phyloP scores from a whole-genome alignment of 2,888 invertebrate genomes.

The Cheilosia soror region DNA sequence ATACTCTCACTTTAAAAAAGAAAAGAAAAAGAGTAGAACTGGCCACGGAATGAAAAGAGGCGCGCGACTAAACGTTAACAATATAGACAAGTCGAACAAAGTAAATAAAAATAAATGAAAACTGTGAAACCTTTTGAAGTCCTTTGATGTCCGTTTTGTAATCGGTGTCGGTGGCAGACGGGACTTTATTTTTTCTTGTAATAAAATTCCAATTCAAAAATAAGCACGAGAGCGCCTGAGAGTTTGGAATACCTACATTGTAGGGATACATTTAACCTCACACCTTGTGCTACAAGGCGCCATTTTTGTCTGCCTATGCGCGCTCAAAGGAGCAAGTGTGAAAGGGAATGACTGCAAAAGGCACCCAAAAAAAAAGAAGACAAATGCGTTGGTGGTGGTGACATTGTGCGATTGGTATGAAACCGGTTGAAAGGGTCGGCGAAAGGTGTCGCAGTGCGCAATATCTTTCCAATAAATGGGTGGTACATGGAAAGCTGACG shows the following conservation, averaged over 20 bases:
- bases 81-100: slow-evolving; percentile 19
- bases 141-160: slow-evolving; percentile 41
- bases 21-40: neutral
- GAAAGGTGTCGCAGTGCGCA: slow-evolving; percentile 64
- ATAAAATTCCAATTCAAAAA: slow-evolving; percentile 53
- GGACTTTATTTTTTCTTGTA: slow-evolving; percentile 20
- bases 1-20: slow-evolving; percentile 62
- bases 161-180: slow-evolving; percentile 46
- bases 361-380: neutral
- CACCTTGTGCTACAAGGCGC: slow-evolving; percentile 63
- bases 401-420: slow-evolving; percentile 59
- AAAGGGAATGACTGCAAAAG: slow-evolving; percentile 36
- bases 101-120: slow-evolving; percentile 14
- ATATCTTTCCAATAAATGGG: slow-evolving; percentile 63
- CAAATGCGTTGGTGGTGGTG: neutral
- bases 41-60: slow-evolving; percentile 52
- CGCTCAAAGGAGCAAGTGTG: slow-evolving; percentile 44
- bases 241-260: slow-evolving; percentile 34
- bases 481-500: slow-evolving; percentile 47
- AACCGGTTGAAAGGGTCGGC: slow-evolving; percentile 67
- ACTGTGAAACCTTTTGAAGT: slow-evolving; percentile 48
- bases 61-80: slow-evolving; percentile 43
- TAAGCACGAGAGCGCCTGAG: slow-evolving; percentile 36
- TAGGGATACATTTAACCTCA: slow-evolving; percentile 37
- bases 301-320: slow-evolving; percentile 70